Evolutionary conservation across 64 coral and sea anemone species (phyloP).

Genomic region (Montipora efflorescens): DNA sequence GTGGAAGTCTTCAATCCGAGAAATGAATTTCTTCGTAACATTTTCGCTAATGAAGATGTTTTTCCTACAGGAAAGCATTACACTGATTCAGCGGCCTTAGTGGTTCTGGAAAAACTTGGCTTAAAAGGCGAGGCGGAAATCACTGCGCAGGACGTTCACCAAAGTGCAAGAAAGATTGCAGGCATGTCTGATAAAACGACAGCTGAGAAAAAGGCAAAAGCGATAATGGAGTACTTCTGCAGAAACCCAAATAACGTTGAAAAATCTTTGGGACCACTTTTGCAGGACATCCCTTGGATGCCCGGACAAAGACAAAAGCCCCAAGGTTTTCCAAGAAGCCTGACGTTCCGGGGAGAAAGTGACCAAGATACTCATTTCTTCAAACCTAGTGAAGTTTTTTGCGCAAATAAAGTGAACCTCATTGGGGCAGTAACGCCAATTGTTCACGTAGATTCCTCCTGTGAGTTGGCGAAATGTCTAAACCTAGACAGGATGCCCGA

Average conservation of each 20-base stretch:
- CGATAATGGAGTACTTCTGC: constrained; percentile 52
- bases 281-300: constrained; percentile 64
- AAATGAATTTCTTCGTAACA: background rate
- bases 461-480: constrained; percentile 51
- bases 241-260: constrained; percentile 11
- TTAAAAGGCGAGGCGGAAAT: constrained; percentile 55
- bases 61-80: constrained; percentile 35
- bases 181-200: background rate
- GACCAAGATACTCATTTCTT: background rate
- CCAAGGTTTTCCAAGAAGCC: constrained; percentile 39
- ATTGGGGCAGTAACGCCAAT: constrained; percentile 62
- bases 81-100: background rate
- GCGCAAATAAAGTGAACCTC: constrained; percentile 34
- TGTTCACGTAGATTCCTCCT: constrained; percentile 8
- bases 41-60: constrained; percentile 47
- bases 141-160: constrained; percentile 46
- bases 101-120: constrained; percentile 34
- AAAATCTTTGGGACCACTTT: background rate
- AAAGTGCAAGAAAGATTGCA: constrained; percentile 50
- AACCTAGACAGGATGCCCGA: constrained; percentile 56
- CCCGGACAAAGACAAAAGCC: constrained; percentile 34
- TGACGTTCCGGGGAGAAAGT: constrained; percentile 31
- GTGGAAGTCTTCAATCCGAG: constrained; percentile 55
- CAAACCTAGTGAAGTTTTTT: constrained; percentile 29
- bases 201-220: constrained; percentile 69